A percentile compares a stretch with the other conserved stretches of the same genome.
These are phyloP conservation scores for Diorhabda elongata DNA, from an alignment of 1,140 invertebrate genomes.

Conservation along the genomic window DNA sequence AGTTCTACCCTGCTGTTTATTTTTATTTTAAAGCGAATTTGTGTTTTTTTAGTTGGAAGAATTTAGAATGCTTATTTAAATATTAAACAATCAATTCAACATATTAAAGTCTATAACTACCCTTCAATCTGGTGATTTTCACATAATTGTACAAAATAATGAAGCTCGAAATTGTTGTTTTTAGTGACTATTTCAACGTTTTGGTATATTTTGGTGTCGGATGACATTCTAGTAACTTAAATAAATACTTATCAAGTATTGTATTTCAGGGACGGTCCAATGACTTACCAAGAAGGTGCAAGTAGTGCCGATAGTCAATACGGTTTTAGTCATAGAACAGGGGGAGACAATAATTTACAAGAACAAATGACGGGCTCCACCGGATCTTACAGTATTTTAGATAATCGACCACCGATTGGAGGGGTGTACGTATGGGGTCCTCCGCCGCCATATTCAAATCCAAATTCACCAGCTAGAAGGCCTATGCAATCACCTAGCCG, in stretches of 20 bases:
- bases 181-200: no score
- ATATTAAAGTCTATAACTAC: no score
- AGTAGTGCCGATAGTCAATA: slow-evolving; percentile 63
- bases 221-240: no score
- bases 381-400: slow-evolving; percentile 52
- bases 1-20: no score
- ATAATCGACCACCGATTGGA: slow-evolving; percentile 50
- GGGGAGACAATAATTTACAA: slow-evolving; percentile 44
- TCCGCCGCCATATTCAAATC: slow-evolving; percentile 70
- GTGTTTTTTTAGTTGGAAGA: no score
- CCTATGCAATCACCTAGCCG: slow-evolving; percentile 39
- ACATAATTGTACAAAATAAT: no score
- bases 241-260: neutral
- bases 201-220: no score
- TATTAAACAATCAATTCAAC: no score
- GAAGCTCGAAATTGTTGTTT: no score
- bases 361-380: slow-evolving; percentile 47
- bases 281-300: slow-evolving; percentile 43
- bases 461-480: slow-evolving; percentile 59
- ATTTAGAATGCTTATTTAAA: no score
- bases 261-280: slow-evolving; percentile 37
- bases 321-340: slow-evolving; percentile 55
- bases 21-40: no score
- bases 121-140: no score
- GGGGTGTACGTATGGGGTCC: slow-evolving; percentile 62